A percentile compares a stretch with the other conserved stretches of the same genome.
phyloP scores from a whole-genome alignment of 2,888 invertebrate species.

The Osmoderma eremita region DNA sequence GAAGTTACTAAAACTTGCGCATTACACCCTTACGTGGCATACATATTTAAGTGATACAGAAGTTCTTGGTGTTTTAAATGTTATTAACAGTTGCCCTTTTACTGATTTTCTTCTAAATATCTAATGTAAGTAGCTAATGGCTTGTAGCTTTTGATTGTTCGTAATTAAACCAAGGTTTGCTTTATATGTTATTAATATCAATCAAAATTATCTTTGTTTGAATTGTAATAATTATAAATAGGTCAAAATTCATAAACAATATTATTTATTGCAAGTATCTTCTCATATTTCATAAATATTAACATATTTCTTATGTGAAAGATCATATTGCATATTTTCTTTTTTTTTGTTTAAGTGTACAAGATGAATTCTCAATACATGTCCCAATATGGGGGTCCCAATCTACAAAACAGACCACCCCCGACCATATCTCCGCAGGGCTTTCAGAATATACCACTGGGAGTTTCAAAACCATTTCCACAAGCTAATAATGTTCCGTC shows the following conservation, averaged over 20 bases:
- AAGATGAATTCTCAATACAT: slow-evolving; percentile 68
- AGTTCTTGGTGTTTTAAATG: slow-evolving; percentile 47
- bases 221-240: slow-evolving; percentile 23
- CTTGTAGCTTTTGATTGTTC: slow-evolving; percentile 14
- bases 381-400: slow-evolving; percentile 57
- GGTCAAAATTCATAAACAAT: slow-evolving; percentile 27
- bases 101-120: slow-evolving; percentile 13
- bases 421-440: slow-evolving; percentile 66
- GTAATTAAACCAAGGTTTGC: background rate
- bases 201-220: slow-evolving; percentile 3
- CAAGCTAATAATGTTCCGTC: slow-evolving; percentile 29
- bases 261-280: slow-evolving; percentile 13
- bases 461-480: slow-evolving; percentile 48
- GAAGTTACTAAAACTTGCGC: slow-evolving; percentile 67
- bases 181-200: background rate
- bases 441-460: slow-evolving; percentile 55
- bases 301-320: background rate
- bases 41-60: slow-evolving; percentile 50
- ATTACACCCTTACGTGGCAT: slow-evolving; percentile 71
- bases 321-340: background rate
- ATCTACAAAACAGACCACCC: slow-evolving; percentile 59
- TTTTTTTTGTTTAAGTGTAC: slow-evolving; percentile 7
- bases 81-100: slow-evolving; percentile 32
- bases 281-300: background rate
- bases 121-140: slow-evolving; percentile 16